Evolutionary conservation across 2,113 vertebrate species (phyloP).

Genomic region (Henicopernis longicauda): DNA sequence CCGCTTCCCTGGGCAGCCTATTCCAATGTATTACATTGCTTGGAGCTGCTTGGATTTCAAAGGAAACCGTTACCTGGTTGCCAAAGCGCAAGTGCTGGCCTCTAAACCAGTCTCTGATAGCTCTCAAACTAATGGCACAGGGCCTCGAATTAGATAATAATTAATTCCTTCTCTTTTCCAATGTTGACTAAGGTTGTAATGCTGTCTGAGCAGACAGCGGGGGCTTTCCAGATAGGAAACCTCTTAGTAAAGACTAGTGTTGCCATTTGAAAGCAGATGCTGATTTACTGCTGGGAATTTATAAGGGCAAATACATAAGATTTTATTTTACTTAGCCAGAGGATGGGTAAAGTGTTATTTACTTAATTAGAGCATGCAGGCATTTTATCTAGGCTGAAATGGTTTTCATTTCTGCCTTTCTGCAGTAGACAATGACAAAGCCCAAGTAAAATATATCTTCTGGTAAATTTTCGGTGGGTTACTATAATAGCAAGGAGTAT

Average conservation of each 20-base stretch:
- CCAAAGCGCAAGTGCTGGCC: background rate
- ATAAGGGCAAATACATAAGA: background rate
- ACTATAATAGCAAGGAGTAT: too few relatives aligned
- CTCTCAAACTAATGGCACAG: background rate
- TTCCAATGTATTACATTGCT: too few relatives aligned
- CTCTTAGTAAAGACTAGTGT: background rate
- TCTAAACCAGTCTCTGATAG: background rate
- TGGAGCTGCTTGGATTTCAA: background rate
- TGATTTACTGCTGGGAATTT: background rate
- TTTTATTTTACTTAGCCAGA: background rate
- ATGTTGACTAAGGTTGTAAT: background rate
- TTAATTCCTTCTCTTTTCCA: background rate
- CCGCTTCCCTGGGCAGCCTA: too few relatives aligned
- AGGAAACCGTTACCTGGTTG: background rate
- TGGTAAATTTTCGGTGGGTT: too few relatives aligned
- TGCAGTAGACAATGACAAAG: background rate
- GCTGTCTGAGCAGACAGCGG: background rate
- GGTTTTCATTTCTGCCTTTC: background rate
- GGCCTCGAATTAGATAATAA: background rate
- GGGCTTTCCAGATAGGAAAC: background rate
- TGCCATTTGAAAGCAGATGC: background rate
- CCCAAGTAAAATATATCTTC: background rate
- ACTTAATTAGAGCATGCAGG: background rate
- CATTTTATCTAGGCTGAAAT: background rate
- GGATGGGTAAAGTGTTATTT: background rate